Conservation (phyloP, 2,113 vertebrate genomes). For the Epinephelus moara region DNA sequence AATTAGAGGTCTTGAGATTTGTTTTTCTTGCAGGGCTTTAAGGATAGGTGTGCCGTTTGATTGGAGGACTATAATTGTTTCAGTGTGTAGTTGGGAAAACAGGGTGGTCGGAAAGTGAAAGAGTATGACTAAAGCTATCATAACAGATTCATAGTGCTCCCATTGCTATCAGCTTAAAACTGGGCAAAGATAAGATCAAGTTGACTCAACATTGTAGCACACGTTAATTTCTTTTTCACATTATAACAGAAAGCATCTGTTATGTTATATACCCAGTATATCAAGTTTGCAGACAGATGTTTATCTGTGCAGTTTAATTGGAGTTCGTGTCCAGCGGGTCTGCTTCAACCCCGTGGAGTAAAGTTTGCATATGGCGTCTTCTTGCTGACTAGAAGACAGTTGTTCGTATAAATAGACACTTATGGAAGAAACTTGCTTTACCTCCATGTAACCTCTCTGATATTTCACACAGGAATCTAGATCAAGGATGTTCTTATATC, state of each 20-base stretch:
- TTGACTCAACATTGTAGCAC: not conserved
- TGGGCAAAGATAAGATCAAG: not conserved
- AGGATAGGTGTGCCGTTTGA: constrained; percentile 60
- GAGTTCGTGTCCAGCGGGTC: not conserved
- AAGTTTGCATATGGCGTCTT: constrained; percentile 26
- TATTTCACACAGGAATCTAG: constrained; percentile 74
- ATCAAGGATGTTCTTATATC: constrained; percentile 76
- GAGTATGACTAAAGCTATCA: constrained; percentile 31
- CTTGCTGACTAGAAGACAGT: constrained; percentile 13
- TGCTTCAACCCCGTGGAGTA: not conserved
- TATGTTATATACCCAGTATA: not conserved
- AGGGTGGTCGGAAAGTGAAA: not conserved
- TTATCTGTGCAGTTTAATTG: constrained; percentile 27
- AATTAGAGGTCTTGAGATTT: constrained; percentile 46
- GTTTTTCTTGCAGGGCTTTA: constrained; percentile 61
- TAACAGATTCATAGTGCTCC: not conserved
- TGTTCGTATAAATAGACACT: constrained; percentile 34
- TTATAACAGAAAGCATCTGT: constrained; percentile 17
- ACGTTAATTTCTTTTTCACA: not conserved
- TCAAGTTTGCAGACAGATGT: constrained; percentile 31
- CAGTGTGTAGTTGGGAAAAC: constrained; percentile 55
- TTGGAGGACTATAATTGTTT: constrained; percentile 67
- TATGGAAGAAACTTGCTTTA: constrained; percentile 54
- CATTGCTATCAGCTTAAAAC: constrained; percentile 7
- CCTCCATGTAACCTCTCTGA: constrained; percentile 70